These are phyloP conservation scores for Threskiornis aethiopicus DNA, from an alignment of 2,797 vertebrate species.

Conservation along the genomic window DNA sequence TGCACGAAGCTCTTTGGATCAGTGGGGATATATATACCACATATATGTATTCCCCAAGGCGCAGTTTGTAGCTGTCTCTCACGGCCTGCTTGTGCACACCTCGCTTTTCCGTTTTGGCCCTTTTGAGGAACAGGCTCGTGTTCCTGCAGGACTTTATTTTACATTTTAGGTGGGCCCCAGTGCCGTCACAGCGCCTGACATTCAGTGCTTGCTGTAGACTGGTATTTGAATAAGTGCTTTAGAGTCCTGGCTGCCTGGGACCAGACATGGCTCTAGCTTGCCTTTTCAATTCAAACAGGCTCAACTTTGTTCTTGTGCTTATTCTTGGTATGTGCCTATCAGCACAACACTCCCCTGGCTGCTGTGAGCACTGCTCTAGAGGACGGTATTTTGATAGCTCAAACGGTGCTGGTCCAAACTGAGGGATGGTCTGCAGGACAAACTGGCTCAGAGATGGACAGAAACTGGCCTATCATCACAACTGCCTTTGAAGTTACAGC, in stretches of 20 bases:
- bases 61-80: neutral
- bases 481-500: neutral
- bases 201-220: neutral
- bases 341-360: neutral
- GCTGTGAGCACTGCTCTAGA: neutral
- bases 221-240: neutral
- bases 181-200: neutral
- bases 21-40: neutral
- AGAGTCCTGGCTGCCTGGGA: neutral
- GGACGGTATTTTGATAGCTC: neutral
- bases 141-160: neutral
- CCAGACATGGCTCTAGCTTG: neutral
- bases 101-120: neutral
- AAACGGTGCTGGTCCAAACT: neutral
- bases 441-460: neutral
- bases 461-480: neutral
- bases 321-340: rapidly evolving
- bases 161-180: neutral
- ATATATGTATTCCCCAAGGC: rapidly evolving
- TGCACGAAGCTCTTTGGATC: neutral
- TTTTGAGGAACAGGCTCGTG: neutral
- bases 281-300: neutral
- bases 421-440: neutral
- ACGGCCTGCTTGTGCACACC: neutral
- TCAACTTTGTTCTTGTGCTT: neutral